Evolutionary conservation across 2,888 invertebrate species (phyloP).

Genomic region (Oscheius sp.): DNA sequence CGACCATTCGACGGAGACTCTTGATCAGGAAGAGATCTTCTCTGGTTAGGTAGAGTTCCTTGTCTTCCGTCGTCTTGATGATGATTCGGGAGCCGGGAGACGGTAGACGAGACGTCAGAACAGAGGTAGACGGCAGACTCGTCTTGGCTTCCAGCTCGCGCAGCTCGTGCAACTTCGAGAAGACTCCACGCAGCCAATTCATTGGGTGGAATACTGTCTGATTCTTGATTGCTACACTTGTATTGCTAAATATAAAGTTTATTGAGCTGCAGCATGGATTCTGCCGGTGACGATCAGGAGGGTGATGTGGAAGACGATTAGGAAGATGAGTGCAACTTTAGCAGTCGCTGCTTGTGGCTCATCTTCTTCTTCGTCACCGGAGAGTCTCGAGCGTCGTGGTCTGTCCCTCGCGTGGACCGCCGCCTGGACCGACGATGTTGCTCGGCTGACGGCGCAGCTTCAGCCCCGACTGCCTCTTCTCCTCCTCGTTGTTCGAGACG

Average conservation of each 20-base stretch:
- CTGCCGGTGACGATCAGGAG: too few species aligned
- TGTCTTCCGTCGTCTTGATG: constrained; percentile 1
- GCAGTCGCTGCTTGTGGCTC: too few species aligned
- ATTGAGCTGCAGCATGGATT: too few species aligned
- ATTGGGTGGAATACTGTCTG: not conserved
- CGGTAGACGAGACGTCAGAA: constrained; percentile 10
- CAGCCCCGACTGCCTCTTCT: too few species aligned
- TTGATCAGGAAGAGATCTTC: constrained; percentile 13
- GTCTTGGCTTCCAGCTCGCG: not conserved
- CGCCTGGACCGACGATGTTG: too few species aligned
- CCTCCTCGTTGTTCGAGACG: too few species aligned
- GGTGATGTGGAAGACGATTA: too few species aligned
- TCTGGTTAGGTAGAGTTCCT: constrained; percentile 13
- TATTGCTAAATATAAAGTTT: not conserved
- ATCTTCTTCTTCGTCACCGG: too few species aligned
- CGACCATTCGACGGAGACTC: constrained; percentile 15
- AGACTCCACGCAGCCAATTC: constrained; percentile 10
- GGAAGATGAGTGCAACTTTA: too few species aligned
- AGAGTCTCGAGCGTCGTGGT: too few species aligned
- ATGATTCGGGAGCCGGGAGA: constrained; percentile 14
- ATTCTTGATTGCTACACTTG: not conserved
- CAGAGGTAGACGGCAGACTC: not conserved
- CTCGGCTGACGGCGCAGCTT: too few species aligned
- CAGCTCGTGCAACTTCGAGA: not conserved
- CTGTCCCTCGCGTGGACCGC: too few species aligned